Base-by-base conservation (phyloP, 2,888 invertebrate species). In the Ctenicera cuprea region DNA sequence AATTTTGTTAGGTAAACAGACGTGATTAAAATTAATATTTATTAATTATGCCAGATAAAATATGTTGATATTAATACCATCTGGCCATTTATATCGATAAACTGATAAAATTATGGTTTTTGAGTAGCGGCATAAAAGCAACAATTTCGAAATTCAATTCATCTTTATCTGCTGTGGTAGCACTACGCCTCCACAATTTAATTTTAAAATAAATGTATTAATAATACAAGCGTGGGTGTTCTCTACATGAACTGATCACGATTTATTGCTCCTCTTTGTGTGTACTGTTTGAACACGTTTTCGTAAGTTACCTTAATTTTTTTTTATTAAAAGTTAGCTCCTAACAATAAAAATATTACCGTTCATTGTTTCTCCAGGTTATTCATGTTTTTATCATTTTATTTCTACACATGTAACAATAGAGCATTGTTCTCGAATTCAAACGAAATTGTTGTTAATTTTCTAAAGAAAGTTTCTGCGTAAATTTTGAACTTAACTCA, bases 391-490 rank as follows among this genome's bases (percentile, higher is more conserved):
- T n/a, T n/a, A n/a, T n/a, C n/a, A n/a, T n/a, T n/a, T n/a, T n/a
- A 5, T 20, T 26, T 50, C 26, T 26, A 5, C 12, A 18, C 22
- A 5, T 50, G 20, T 4, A 50, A 50, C 50, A 50, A 50, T 50
- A n/a, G 26, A 5, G 12, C 3, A 22, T 50, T 50, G 22, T 50
- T 12, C 22, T 26, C 1, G 43, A n/a, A 43, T 14, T 43, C 1
- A 38, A n/a, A n/a, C n/a, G n/a, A n/a, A n/a, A n/a, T n/a, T n/a
- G n/a, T n/a, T 11, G 41, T 5, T 26, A 2, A 43, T 43, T 43
- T 43, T 43, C 43, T 30, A 57, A 54, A 54, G 54, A 54, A 54
- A 54, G 57, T 26, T 45, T 48, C 50, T 54, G 12, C 59, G 59
- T 20, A 59, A 30, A 38, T 59, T 59, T 59, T 33, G 3, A 38